A percentile compares a stretch with the other conserved stretches of the same genome.
Conservation (phyloP, 2,888 invertebrate genomes). For the Fragum whitleyi region DNA sequence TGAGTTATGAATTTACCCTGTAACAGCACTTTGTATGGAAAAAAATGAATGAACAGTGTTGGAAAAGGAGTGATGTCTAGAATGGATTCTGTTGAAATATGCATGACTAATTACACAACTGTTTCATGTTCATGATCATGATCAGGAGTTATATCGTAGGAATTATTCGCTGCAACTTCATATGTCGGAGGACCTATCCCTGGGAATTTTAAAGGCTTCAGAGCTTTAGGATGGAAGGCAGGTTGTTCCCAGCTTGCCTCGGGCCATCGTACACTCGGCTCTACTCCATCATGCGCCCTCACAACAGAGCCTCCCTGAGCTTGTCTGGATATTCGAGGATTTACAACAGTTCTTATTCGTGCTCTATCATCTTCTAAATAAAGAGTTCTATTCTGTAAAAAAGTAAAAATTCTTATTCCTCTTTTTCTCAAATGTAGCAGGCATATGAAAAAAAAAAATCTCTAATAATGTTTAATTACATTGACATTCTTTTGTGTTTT, state of each 20-base stretch:
- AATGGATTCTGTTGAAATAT: too few relatives aligned
- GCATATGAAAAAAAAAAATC: background rate
- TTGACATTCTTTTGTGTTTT: too few relatives aligned
- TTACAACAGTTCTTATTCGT: conserved; percentile 35
- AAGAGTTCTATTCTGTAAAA: conserved; percentile 34
- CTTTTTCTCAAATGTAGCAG: background rate
- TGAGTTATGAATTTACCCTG: too few relatives aligned
- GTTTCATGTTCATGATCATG: conserved; percentile 50
- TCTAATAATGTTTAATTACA: too few relatives aligned
- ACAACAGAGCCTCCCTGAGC: conserved; percentile 45
- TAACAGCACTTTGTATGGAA: background rate
- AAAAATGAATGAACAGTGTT: too few relatives aligned
- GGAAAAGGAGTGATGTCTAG: too few relatives aligned
- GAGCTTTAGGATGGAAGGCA: background rate
- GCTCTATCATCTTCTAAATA: conserved; percentile 48
- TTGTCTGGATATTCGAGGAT: conserved; percentile 37
- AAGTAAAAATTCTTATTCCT: background rate
- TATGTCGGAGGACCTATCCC: conserved; percentile 7
- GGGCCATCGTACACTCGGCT: conserved; percentile 49
- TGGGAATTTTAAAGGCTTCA: conserved; percentile 27
- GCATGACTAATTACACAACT: conserved; percentile 51
- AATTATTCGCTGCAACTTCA: conserved; percentile 9
- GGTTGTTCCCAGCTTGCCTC: conserved; percentile 36
- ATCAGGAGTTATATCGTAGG: conserved; percentile 56
- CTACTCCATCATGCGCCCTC: conserved; percentile 42